These are phyloP conservation scores for Epsilonema sp. DNA, from an alignment of 2,888 invertebrate genomes.

Conservation along the genomic window DNA sequence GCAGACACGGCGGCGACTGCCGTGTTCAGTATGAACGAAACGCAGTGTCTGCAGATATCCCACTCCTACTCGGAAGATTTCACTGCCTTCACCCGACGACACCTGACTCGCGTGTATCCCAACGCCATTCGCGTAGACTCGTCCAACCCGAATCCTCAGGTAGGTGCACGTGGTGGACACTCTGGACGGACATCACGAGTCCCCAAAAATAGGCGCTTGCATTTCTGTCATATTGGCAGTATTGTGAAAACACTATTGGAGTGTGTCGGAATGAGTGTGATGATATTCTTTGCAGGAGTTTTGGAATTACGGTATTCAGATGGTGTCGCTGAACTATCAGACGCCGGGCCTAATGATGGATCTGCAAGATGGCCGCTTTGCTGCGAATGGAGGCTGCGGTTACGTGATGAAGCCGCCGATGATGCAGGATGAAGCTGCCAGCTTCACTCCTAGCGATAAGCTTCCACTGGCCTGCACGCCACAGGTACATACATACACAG, in stretches of 20 bases:
- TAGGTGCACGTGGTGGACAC: conserved; percentile 30
- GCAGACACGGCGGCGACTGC: too few species aligned
- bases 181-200: background rate
- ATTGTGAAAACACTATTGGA: too few species aligned
- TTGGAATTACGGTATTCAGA: conserved; percentile 42
- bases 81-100: conserved; percentile 29
- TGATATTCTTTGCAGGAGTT: too few species aligned
- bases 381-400: conserved; percentile 43
- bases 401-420: conserved; percentile 41
- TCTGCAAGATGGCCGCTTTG: conserved; percentile 41
- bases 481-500: conserved; percentile 17
- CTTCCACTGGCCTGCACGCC: conserved; percentile 20
- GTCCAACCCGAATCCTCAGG: conserved; percentile 36
- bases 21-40: conserved; percentile 22
- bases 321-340: conserved; percentile 42
- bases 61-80: conserved; percentile 31
- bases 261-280: too few species aligned
- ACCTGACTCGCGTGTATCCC: conserved; percentile 36
- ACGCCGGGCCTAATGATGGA: conserved; percentile 43
- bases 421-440: conserved; percentile 34
- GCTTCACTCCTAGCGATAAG: conserved; percentile 23
- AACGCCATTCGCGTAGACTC: conserved; percentile 39
- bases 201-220: too few species aligned
- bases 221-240: too few species aligned
- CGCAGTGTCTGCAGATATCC: conserved; percentile 26